Conservation (phyloP, 2,797 vertebrate genomes). For the Sebastes nivosus region DNA sequence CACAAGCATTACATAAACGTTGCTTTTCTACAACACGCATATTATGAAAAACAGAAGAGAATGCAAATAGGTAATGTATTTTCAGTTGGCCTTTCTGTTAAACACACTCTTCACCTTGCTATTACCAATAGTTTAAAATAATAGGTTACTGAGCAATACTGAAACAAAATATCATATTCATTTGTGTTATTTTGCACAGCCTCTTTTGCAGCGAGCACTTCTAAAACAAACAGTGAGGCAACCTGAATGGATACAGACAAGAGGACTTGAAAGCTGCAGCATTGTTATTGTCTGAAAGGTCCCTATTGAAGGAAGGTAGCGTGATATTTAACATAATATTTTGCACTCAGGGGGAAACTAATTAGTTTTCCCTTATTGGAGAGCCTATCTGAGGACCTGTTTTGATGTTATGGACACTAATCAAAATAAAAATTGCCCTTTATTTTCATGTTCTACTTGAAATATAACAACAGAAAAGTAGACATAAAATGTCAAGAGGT, state of each 20-base stretch:
- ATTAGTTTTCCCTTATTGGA: slow-evolving; percentile 52
- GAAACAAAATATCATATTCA: slow-evolving; percentile 16
- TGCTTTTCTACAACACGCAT: background rate
- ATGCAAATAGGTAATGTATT: background rate
- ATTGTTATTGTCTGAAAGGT: slow-evolving; percentile 63
- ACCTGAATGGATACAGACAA: slow-evolving; percentile 46
- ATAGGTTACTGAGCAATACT: background rate
- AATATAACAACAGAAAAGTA: slow-evolving; percentile 18
- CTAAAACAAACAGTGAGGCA: slow-evolving; percentile 15
- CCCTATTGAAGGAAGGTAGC: slow-evolving; percentile 45
- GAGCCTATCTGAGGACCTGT: slow-evolving; percentile 39
- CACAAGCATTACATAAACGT: background rate
- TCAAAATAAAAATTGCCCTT: slow-evolving; percentile 45
- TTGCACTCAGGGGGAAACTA: slow-evolving; percentile 30
- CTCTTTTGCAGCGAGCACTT: slow-evolving; percentile 36
- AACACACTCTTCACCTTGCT: background rate
- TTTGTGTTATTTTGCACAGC: slow-evolving; percentile 17
- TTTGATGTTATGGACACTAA: slow-evolving; percentile 38
- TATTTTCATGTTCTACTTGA: slow-evolving; percentile 33
- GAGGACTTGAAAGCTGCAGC: slow-evolving; percentile 62
- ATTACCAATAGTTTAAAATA: background rate
- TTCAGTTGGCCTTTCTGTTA: background rate
- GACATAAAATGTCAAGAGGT: slow-evolving; percentile 42
- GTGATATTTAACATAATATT: slow-evolving; percentile 55
- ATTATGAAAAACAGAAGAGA: background rate